Evolutionary conservation across 2,113 vertebrate genomes (phyloP).

Genomic region (Pica pica): DNA sequence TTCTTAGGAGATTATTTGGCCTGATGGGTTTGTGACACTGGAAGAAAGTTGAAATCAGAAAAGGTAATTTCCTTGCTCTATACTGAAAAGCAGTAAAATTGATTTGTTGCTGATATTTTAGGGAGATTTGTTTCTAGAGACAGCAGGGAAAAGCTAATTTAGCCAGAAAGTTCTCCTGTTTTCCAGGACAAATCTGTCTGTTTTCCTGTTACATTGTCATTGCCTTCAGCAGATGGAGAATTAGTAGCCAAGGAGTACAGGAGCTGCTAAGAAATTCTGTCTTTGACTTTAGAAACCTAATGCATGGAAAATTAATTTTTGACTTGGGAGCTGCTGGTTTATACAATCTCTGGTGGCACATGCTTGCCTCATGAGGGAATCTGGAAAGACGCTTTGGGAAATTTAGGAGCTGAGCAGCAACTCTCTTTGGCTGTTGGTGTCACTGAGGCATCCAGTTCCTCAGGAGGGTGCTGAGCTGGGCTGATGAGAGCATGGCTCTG

Average conservation of each 20-base stretch:
- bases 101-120: slow-evolving; percentile 34
- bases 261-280: neutral
- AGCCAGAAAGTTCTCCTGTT: neutral
- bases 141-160: neutral
- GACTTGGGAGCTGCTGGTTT: neutral
- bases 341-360: neutral
- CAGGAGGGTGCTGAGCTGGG: neutral
- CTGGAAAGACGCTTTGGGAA: neutral
- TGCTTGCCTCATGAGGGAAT: neutral
- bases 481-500: neutral
- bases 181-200: neutral
- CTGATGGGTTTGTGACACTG: neutral
- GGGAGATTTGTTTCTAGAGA: slow-evolving; percentile 6
- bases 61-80: slow-evolving; percentile 18
- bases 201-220: neutral
- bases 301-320: neutral
- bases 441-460: neutral
- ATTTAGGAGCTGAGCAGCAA: neutral
- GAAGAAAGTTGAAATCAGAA: slow-evolving; percentile 1
- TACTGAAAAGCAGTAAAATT: slow-evolving; percentile 16
- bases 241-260: neutral
- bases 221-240: neutral
- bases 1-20: slow-evolving; percentile 14
- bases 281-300: neutral
- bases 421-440: neutral